Base-by-base conservation (phyloP, 2,888 invertebrate species). In the Cetonia aurata region DNA sequence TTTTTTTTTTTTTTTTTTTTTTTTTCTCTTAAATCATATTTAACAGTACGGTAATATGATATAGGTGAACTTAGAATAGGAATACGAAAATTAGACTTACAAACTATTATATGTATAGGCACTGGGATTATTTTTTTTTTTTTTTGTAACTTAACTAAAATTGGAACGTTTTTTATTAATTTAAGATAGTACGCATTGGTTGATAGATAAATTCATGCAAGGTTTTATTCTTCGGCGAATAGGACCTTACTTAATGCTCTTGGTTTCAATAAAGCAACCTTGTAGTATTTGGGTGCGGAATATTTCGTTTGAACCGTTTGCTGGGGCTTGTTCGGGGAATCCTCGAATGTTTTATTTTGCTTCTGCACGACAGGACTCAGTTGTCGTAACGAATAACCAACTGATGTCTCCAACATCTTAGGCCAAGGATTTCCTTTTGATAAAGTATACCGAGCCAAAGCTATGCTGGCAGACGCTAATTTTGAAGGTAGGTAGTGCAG, bases 241-340 rank as follows among this genome's bases (percentile, higher is more conserved):
- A 37, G 10, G 37, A 37, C 37, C 10, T 37, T 37, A 8, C 6
- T 46, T 31, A 75, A 53, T 67, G 56, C 17, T 71, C 76, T 79
- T 0, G 82, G 81, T 59, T 76, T 78, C 37, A 80, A 31, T 2
- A 79, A 69, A 6, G 82, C 80, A 50, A 83, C 82, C 50, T 73
- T 75, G 25, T 77, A 73, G 68, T 80, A 83, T 67, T 80, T 80
- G 0, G 73, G 73, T 31, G 78, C 79, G 66, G 85, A 86, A 82
- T 89, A 90, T 79, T 90, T 90, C 60, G 86, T 87, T 55, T 85
- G 83, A 6, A 89, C 85, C 2, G 89, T 87, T 78, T 88, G 87
- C 74, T 89, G 88, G 17, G 86, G 82, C 71, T 85, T 84, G 10
- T 79, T 79, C 6, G 85, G 83, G 8, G 88, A 86, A 70, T 85